Evolutionary conservation across 2,113 vertebrate genomes (phyloP), one percentile per base, ranked within the genome.

Genomic region (Asarcornis scutulata): DNA sequence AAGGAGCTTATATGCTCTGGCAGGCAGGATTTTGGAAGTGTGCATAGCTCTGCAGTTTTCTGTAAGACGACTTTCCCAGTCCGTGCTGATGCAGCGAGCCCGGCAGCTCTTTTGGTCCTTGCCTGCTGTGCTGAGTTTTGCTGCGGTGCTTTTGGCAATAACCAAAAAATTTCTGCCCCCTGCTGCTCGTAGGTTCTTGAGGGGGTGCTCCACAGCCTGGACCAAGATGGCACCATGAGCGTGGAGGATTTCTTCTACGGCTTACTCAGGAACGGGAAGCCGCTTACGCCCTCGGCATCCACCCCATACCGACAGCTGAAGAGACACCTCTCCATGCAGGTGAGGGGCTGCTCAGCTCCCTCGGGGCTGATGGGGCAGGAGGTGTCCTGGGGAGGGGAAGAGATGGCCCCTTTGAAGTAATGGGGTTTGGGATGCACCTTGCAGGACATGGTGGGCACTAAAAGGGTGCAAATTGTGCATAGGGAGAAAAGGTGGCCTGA

Each of bases 241-340:
- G 95, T 99, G 7, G 98, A 99, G 95, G 99, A 99, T 8, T 99
- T 99, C 96, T 98, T 99, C 85, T 98, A 98, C 12, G 97, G 97
- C 77, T 81, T 99, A 21, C 96, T 98, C 38, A 98, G 97, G 94
- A 98, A 97, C 11, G 98, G 97, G 76, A 99, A 98, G 91, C 98
- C 98, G 0, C 97, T 98, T 8, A 98, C 98, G 0, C 98, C 99
- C 0, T 99, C 99, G 0, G 98, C 98, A 2, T 99, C 99, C 4
- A 99, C 99, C 2, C 99, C 99, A 0, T 99, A 99, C 80, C 97
- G 99, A 85, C 99, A 99, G 79, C 97, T 99, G 20, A 99, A 99
- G 79, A 98, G 99, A 7, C 99, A 98, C 83, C 99, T 99, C 89
- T 99, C 99, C 91, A 99, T 99, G 94, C 99, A 99, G 98, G 99